Evolutionary conservation across 1,140 invertebrate species (phyloP), one percentile per base, ranked within the genome.

Genomic region (Neotoxoptera formosana): DNA sequence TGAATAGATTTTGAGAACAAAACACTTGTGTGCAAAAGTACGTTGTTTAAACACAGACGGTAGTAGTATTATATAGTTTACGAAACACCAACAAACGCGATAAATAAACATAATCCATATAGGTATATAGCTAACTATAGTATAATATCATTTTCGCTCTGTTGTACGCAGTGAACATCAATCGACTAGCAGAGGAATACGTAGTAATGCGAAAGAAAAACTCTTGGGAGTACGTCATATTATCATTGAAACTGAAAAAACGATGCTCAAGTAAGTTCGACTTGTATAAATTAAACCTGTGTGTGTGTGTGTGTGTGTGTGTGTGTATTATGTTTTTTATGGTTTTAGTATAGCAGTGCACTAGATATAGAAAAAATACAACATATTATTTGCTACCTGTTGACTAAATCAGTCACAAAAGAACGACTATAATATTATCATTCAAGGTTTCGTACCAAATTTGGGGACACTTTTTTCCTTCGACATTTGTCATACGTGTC

Each of bases 381-480:
- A 41, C 83, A 48, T 17, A 45, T 14, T 87, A 47, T 87, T 51
- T 34, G 45, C 30, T 51, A 88, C 86, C 86, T 88, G 86, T 88
- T 88, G 86, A n/a, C 83, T 21, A 48, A 88, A 48, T 51, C 86
- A n/a, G 86, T 87, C 45, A 51, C n/a, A 89, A 51, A 51, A 51
- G 48, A 87, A 89, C 47, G 8, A 53, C 48, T 51, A 36, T 34
- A n/a, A 51, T 84, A 41, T 7, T 47, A 30, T 4, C 87, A 34
- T 34, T 60, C 88, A 90, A 90, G 88, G 88, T 90, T 60, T 60
- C 51, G 53, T 90, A 90, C 88, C 88, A 90, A 90, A 90, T 90
- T 90, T 90, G 88, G 88, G 88, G 88, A 90, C 51, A 30, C 9
- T 41, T 88, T 88, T 56, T 60, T 60, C 36, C 23, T 60, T 90